Evolutionary conservation across 2,113 vertebrate genomes (phyloP), one percentile per base, ranked within the genome.

Genomic region (Plestiodon gilberti): DNA sequence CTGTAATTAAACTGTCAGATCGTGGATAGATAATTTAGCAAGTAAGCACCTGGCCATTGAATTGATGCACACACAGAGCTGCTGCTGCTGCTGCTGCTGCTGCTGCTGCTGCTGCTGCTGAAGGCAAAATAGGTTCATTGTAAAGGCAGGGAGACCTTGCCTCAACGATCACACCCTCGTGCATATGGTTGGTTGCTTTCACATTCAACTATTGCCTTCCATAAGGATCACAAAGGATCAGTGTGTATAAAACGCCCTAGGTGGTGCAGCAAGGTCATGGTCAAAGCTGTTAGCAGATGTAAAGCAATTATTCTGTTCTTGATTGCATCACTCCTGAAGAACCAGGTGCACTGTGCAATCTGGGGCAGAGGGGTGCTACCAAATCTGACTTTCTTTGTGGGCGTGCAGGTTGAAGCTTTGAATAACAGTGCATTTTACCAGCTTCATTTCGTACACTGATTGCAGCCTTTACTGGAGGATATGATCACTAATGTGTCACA

Each of bases 1-100:
- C 48, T 81, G 14, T 77, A 79, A 89, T 43, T 43, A 81, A 90
- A 85, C 40, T 86, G 35, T 67, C 38, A 78, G 91, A 75, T 0
- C 35, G 23, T 62, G 78, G 61, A 62, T 6, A 57, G 33, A 70
- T 65, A 80, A 86, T 40, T 83, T 30, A 43, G 40, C 28, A 93
- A 81, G 89, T 48, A 33, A 38, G 20, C 23, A 78, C 17, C 73
- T 43, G 33, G 81, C 4, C 6, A 78, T 84, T 83, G 8, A 86
- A 85, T 23, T 74, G 7, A 28, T 48, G 14, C 23, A 43, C 35
- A 87, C 15, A 7, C 14, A 43, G 15, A 78, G 23, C 13, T 83
- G 61, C 30, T n/a, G 64, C 25, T 25, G n/a, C n/a, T n/a, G n/a
- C n/a, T n/a, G n/a, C n/a, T n/a, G n/a, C n/a, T n/a, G n/a, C n/a